Conservation (phyloP, 1,140 invertebrate genomes). For the Drosophila arawakana region DNA sequence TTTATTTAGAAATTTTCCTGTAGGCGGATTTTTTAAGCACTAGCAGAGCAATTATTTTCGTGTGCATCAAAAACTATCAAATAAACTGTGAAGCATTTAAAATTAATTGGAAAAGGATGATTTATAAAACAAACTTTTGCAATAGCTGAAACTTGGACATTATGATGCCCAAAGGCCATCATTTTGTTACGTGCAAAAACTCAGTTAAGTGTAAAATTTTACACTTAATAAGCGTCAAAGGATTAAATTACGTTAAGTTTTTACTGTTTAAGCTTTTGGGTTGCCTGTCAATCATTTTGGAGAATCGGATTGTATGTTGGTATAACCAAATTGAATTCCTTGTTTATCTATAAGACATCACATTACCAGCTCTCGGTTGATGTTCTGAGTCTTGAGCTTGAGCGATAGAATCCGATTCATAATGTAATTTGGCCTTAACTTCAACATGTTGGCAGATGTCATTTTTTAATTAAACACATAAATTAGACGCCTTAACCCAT, state of each 20-base stretch:
- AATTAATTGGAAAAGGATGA: too few relatives aligned
- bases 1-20: not conserved
- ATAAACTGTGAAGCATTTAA: too few relatives aligned
- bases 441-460: constrained; percentile 14
- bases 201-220: too few relatives aligned
- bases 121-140: too few relatives aligned
- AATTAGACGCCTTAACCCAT: constrained; percentile 4
- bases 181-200: too few relatives aligned
- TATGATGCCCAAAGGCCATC: too few relatives aligned
- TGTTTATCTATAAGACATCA: constrained; percentile 6
- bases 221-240: too few relatives aligned
- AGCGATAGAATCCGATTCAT: constrained; percentile 6
- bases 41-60: not conserved
- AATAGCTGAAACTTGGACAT: too few relatives aligned
- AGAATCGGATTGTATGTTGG: not conserved
- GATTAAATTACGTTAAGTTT: too few relatives aligned
- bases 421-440: constrained; percentile 9
- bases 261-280: not conserved
- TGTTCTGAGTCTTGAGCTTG: not conserved
- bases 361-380: not conserved
- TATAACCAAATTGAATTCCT: not conserved
- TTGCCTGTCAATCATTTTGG: not conserved
- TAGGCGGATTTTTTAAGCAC: not conserved
- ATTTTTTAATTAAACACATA: constrained; percentile 30
- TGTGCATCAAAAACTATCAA: not conserved